A percentile compares a stretch with the other conserved stretches of the same genome.
These are phyloP conservation scores for Chloroclystis v-ata DNA, from an alignment of 2,888 invertebrate genomes.

Conservation along the genomic window DNA sequence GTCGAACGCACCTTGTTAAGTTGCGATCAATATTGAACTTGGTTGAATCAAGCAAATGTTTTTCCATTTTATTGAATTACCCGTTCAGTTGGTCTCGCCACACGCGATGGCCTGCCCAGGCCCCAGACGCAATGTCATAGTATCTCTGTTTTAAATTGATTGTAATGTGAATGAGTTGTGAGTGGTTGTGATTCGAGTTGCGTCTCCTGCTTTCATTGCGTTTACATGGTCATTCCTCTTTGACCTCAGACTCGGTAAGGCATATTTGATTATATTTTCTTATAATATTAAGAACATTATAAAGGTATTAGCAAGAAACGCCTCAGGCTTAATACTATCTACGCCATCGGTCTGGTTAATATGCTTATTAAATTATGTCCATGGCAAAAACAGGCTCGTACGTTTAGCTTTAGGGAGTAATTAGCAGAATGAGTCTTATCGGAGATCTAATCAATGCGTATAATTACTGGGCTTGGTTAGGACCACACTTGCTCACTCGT, in stretches of 20 bases:
- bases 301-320: constrained; percentile 62
- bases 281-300: constrained; percentile 53
- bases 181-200: constrained; percentile 68
- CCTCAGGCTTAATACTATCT: constrained; percentile 64
- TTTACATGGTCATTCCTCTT: constrained; percentile 74
- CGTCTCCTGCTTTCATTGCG: constrained; percentile 63
- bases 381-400: constrained; percentile 67
- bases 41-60: constrained; percentile 43
- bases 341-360: constrained; percentile 71
- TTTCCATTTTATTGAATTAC: constrained; percentile 61
- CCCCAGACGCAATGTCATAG: constrained; percentile 62
- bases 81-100: constrained; percentile 48
- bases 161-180: constrained; percentile 68
- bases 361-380: constrained; percentile 76
- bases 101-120: constrained; percentile 61
- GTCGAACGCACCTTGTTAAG: constrained; percentile 47
- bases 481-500: constrained; percentile 44
- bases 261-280: constrained; percentile 47
- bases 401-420: constrained; percentile 78
- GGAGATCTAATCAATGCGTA: constrained; percentile 67
- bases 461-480: constrained; percentile 67
- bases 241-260: constrained; percentile 55
- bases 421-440: constrained; percentile 74
- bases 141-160: constrained; percentile 68
- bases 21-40: constrained; percentile 50